Evolutionary conservation across 2,113 vertebrate species (phyloP), one percentile per base, ranked within the genome.

Genomic region (Pogona vitticeps): DNA sequence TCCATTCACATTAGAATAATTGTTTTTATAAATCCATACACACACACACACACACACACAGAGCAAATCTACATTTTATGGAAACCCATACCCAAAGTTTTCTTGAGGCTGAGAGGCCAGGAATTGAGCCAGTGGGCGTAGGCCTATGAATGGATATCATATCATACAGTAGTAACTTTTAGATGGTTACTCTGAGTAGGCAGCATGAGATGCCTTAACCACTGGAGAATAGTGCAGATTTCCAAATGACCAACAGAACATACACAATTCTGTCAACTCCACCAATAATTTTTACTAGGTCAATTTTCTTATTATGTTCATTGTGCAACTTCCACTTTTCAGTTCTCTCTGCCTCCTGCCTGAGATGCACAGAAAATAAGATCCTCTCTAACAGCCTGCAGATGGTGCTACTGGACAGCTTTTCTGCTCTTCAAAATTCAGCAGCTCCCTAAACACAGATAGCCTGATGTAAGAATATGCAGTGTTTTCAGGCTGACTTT

Each of bases 341-440:
- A 10, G 28, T 3, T 12, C 7, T 8, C 36, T 28, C 6, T 26
- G 20, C 59, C 36, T 75, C 73, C 20, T 56, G 36, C 21, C 28
- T 12, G 84, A 58, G 1, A 63, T 1, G 6, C 10, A 75, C 9
- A 0, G 83, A 20, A 10, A 86, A 87, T 36, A 84, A 36, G 46
- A 20, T 77, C 91, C 88, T 31, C 92, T 70, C 83, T 1, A 10
- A 82, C 96, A 95, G 97, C 98, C 98, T 99, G 98, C 96, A 98
- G 98, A 98, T 98, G 98, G 98, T 96, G 98, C 98, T 98, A 93
- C 95, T 95, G 97, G 93, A 98, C 97, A 97, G 97, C 93, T 96
- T 96, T 97, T 94, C 94, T 96, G 80, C 52, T 18, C n/a, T 90
- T 56, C 58, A 85, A 10, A 88, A 36, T 10, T 77, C 73, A 77